A percentile compares a stretch with the other conserved stretches of the same genome.
phyloP scores from a whole-genome alignment of 2,113 vertebrate genomes.

The Alethe diademata region DNA sequence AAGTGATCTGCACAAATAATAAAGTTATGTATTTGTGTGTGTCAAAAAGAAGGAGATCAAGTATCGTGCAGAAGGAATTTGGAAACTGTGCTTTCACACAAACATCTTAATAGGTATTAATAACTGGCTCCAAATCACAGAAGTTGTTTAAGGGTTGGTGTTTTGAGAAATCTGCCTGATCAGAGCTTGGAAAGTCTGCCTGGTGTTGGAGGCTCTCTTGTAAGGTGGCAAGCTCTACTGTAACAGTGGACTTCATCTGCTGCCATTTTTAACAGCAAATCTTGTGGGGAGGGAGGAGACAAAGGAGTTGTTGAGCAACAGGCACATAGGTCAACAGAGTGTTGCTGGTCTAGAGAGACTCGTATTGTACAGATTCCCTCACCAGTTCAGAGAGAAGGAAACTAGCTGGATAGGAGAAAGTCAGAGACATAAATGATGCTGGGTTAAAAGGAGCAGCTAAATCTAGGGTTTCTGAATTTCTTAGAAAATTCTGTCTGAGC shows the following conservation, averaged over 20 bases:
- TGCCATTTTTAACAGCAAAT: neutral
- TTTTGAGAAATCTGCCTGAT: neutral
- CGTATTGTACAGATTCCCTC: neutral
- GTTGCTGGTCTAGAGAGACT: neutral
- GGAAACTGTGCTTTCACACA: slow-evolving; percentile 22
- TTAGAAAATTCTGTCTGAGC: neutral
- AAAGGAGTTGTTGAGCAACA: neutral
- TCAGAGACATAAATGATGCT: neutral
- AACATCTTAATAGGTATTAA: slow-evolving; percentile 19
- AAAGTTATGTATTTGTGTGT: neutral
- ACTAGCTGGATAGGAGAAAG: neutral
- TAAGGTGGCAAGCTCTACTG: neutral
- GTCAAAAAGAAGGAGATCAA: neutral
- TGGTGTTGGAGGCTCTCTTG: neutral
- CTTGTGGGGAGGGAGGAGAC: neutral
- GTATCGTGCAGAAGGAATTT: slow-evolving; percentile 30
- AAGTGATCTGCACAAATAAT: slow-evolving; percentile 42
- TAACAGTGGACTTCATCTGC: neutral
- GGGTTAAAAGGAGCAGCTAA: neutral
- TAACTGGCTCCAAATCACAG: slow-evolving; percentile 5
- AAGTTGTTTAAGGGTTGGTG: neutral
- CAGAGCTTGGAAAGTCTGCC: neutral
- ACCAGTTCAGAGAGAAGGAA: neutral
- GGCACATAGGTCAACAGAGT: neutral
- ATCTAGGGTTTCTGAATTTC: neutral